Percentiles rank a stretch among this genome's conserved stretches.
Conservation (phyloP, 2,797 vertebrate genomes). For the Lepilemur septentrionalis region DNA sequence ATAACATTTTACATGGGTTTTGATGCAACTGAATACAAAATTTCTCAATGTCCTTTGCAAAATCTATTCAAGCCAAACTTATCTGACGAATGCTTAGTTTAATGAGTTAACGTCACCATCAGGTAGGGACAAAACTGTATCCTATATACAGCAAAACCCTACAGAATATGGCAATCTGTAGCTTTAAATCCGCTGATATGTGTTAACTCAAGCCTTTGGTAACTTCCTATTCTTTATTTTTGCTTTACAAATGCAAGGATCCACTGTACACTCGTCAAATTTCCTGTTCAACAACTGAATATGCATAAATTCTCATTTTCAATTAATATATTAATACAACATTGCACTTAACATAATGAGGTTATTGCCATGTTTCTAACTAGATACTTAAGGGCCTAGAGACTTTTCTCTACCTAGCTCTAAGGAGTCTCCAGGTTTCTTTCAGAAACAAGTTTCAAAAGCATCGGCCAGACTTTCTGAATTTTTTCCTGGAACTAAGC, state of each 20-base stretch:
- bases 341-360: neutral
- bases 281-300: conserved; percentile 19
- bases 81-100: neutral
- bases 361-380: neutral
- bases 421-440: neutral
- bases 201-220: neutral
- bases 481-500: neutral
- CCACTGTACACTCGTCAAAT: neutral
- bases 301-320: conserved; percentile 12
- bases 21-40: neutral
- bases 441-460: neutral
- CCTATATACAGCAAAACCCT: neutral
- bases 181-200: neutral
- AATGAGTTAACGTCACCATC: neutral
- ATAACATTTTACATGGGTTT: neutral
- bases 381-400: neutral
- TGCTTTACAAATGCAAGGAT: neutral
- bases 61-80: neutral
- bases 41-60: neutral
- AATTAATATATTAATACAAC: neutral
- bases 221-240: neutral
- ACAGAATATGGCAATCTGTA: neutral
- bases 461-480: neutral
- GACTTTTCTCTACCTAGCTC: neutral
- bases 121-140: neutral